phyloP scores from a whole-genome alignment of 2,797 vertebrate species.

The Cottoperca gobio region DNA sequence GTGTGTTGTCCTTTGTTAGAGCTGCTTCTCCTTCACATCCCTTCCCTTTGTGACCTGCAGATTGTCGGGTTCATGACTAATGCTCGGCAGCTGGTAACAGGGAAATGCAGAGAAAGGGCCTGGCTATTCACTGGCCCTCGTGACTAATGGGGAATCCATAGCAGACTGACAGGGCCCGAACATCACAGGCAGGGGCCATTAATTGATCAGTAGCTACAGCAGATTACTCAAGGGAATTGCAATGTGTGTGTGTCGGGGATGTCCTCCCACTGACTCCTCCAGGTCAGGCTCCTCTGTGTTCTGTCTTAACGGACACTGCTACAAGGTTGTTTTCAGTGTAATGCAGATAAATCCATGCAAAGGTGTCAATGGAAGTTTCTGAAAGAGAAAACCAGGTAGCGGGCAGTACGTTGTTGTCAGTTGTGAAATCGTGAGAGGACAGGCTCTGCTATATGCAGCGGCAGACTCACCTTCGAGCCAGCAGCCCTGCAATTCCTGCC shows the following conservation, averaged over 20 bases:
- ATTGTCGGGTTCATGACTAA: slow-evolving; percentile 37
- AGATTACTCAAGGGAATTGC: slow-evolving; percentile 63
- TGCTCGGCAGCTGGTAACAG: slow-evolving; percentile 15
- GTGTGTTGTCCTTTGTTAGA: neutral
- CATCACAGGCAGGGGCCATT: slow-evolving; percentile 66
- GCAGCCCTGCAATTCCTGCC: slow-evolving; percentile 50
- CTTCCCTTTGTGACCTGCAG: slow-evolving; percentile 21
- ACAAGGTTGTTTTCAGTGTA: slow-evolving; percentile 60
- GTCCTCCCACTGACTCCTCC: slow-evolving; percentile 63
- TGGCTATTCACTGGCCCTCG: slow-evolving; percentile 41
- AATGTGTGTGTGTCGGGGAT: slow-evolving; percentile 53
- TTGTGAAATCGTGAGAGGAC: slow-evolving; percentile 49
- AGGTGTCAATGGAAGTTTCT: slow-evolving; percentile 53
- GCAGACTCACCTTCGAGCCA: slow-evolving; percentile 44
- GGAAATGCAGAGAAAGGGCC: slow-evolving; percentile 53
- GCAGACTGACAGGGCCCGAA: slow-evolving; percentile 65
- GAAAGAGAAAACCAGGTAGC: slow-evolving; percentile 44
- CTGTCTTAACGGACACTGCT: slow-evolving; percentile 62
- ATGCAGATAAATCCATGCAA: slow-evolving; percentile 69
- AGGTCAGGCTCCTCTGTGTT: slow-evolving; percentile 62
- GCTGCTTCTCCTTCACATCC: slow-evolving; percentile 8
- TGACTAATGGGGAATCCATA: slow-evolving; percentile 81
- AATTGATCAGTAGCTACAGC: slow-evolving; percentile 76
- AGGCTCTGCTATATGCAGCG: slow-evolving; percentile 3
- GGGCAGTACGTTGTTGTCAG: slow-evolving; percentile 49